These are phyloP conservation scores for Sycophaga agraensis DNA, from an alignment of 1,140 invertebrate species.

Conservation along the genomic window DNA sequence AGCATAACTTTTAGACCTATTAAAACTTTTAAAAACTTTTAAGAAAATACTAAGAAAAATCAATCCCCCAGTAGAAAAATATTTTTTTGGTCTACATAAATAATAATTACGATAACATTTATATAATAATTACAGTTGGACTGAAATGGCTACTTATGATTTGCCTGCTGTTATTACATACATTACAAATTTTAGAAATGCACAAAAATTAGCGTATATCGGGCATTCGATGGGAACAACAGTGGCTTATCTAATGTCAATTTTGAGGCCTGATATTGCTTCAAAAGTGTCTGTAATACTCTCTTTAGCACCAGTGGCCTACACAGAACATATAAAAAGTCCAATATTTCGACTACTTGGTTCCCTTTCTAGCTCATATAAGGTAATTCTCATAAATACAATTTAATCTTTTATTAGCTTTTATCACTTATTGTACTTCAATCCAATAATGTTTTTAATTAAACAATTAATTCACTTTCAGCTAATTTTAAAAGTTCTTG, in stretches of 20 bases:
- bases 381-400: neutral
- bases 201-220: constrained; percentile 54
- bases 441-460: too few relatives aligned
- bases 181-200: constrained; percentile 51
- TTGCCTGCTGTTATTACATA: constrained; percentile 66
- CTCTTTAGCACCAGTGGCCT: constrained; percentile 75
- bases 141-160: constrained; percentile 69
- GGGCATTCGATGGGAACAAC: constrained; percentile 69
- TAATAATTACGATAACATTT: too few relatives aligned
- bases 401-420: too few relatives aligned
- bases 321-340: constrained; percentile 68
- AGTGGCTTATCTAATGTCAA: constrained; percentile 64
- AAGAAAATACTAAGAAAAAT: too few relatives aligned
- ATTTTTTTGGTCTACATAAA: too few relatives aligned
- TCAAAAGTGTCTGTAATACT: constrained; percentile 60
- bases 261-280: constrained; percentile 57
- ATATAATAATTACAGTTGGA: constrained; percentile 55
- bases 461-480: too few relatives aligned
- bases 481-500: too few relatives aligned
- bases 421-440: too few relatives aligned
- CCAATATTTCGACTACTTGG: constrained; percentile 65
- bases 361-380: neutral
- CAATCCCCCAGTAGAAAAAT: too few relatives aligned
- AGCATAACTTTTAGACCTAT: too few relatives aligned
- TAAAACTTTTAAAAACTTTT: too few relatives aligned